Base-by-base conservation (phyloP, 2,888 invertebrate species). In the Orthosia cruda region DNA sequence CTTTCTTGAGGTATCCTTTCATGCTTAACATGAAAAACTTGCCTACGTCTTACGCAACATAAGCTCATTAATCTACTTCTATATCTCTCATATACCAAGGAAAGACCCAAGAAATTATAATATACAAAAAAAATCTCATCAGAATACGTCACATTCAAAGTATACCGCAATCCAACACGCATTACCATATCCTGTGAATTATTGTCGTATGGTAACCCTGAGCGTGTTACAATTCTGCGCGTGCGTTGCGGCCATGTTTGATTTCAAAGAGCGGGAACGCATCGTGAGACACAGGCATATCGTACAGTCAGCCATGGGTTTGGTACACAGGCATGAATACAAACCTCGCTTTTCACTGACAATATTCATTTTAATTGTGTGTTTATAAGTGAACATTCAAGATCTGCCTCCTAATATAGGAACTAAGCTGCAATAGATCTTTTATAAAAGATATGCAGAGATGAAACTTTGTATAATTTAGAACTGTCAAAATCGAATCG, bases 211-310 rank as follows among this genome's bases (percentile, higher is more conserved):
- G 85, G 87, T 67, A 88, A 80, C 85, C 71, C 77, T 63, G 75
- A 74, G 80, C 73, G 88, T 85, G 89, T 87, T 84, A 86, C 84
- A 81, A 89, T 86, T 89, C 84, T 81, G 75, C 74, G 81, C 86
- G 85, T 79, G 89, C 83, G 81, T 69, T 71, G 72, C 80, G 84
- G 85, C 87, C 90, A 89, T 90, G 74, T 87, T 84, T 75, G 78
- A 85, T 86, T 88, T 86, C 82, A 88, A 87, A 88, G 85, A 80
- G 87, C 88, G 77, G 85, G 87, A 87, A 87, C 75, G 54, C 62
- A 79, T 80, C 85, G 85, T 88, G 88, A 83, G 87, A 88, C 87
- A 67, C 54, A 20, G 54, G 54, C 63, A 55, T 63, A 67, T 57
- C 54, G 66, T 68, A 80, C 40, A 74, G 26, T 76, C 74, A 20